Base-by-base conservation (phyloP, 2,888 invertebrate genomes). In the Pachliopta kotzebuea region DNA sequence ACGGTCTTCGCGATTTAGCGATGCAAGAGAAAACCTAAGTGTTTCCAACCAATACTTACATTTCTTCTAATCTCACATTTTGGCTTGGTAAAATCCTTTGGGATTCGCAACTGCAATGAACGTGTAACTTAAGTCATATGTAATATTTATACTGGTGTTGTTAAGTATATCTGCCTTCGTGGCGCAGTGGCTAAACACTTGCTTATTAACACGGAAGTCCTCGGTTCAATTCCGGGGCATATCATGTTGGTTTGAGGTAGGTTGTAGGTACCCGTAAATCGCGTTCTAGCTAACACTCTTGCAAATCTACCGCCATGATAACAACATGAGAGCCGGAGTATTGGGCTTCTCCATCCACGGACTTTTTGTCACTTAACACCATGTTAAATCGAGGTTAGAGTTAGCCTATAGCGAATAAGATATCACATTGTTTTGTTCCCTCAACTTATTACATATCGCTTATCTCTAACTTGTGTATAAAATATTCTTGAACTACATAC, bases 381-480 rank as follows among this genome's bases (percentile, higher is more conserved):
- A 37, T 37, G 37, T 17, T 11, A 37, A 37, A 37, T 37, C 14
- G 37, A 37, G 2, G 14, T 37, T 3, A 11, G 37, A 11, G 2
- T 14, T 37, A 37, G 37, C 37, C 37, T 26, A 37, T 37, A 37
- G 37, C 11, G 3, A 3, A 37, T 37, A 37, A 37, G 14, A 14
- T 37, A 29, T 50, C 37, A 62, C 29, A 37, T 52, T 53, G 65
- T 20, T 62, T 65, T 57, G 61, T 62, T 54, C 53, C 49, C 45
- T 24, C 53, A 58, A 68, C 67, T 66, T 66, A 61, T 62, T 56
- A 63, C 65, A 63, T 56, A 63, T 63, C 59, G 57, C 60, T 66
- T 66, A 54, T 52, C 57, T 60, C 60, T 63, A 66, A 61, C 57
- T 61, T 58, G 56, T 64, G 57, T 62, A 60, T 59, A 53, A 67